These are phyloP conservation scores for Urophycis tenuis DNA, from an alignment of 2,797 vertebrate species.

Conservation along the genomic window DNA sequence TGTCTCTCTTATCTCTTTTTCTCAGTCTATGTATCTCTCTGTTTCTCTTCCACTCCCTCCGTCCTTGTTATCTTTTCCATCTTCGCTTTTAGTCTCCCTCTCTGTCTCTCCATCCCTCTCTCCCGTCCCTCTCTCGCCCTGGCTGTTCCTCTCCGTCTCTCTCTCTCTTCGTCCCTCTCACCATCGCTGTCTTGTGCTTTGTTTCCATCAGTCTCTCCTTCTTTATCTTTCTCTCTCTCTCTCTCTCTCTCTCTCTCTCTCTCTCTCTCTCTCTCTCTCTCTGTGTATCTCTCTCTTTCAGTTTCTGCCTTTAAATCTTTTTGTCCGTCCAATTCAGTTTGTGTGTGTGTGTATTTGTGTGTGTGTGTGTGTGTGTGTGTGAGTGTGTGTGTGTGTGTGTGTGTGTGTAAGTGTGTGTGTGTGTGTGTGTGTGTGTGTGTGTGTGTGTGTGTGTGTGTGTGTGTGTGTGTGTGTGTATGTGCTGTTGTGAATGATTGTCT, in stretches of 20 bases:
- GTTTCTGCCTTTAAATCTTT: slow-evolving; percentile 23
- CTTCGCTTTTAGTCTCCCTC: too few relatives aligned
- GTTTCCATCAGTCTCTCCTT: slow-evolving; percentile 21
- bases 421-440: slow-evolving; percentile 53
- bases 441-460: slow-evolving; percentile 55
- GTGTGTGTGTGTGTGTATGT: slow-evolving; percentile 53
- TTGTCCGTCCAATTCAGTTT: slow-evolving; percentile 18
- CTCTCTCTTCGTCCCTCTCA: neutral
- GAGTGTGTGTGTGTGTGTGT: slow-evolving; percentile 54
- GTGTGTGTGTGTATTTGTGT: slow-evolving; percentile 55
- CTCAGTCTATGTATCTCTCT: slow-evolving; percentile 28
- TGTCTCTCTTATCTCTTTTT: slow-evolving; percentile 17
- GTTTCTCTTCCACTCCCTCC: slow-evolving; percentile 27
- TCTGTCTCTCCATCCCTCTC: slow-evolving; percentile 29
- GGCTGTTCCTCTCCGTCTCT: slow-evolving; percentile 47
- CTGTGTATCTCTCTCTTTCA: neutral
- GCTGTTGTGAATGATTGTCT: slow-evolving; percentile 57
- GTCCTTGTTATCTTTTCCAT: too few relatives aligned
- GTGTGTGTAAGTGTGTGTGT: slow-evolving; percentile 56
- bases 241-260: neutral
- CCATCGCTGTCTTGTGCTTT: slow-evolving; percentile 12
- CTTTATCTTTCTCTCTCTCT: slow-evolving; percentile 34
- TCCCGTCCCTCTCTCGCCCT: neutral
- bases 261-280: slow-evolving; percentile 1
- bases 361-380: slow-evolving; percentile 53